Evolutionary conservation across 2,888 invertebrate species (phyloP), one percentile per base, ranked within the genome.

Genomic region (Tuberolachnus salignus): DNA sequence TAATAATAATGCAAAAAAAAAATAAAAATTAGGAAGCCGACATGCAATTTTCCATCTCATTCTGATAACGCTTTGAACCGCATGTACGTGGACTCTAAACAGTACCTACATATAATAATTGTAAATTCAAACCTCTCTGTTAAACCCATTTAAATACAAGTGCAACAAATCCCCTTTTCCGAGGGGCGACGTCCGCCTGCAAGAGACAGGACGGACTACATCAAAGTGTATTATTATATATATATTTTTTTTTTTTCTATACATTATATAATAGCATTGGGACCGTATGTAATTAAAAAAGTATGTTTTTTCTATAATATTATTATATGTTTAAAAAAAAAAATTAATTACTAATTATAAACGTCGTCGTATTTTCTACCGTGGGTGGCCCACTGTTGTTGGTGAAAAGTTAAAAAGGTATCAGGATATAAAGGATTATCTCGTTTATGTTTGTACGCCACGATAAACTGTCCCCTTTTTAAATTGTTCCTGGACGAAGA

Each of bases 61-160:
- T 63, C 61, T 61, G 75, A 67, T 67, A 67, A 49, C 34, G 61
- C 72, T 73, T 73, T 73, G 72, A 61, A 63, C 59, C 72, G 49
- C 59, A 16, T 23, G 21, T 42, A 19, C 23, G 26, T 51, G 21
- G 23, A 61, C 34, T 73, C 16, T 21, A 34, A 67, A 59, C 34
- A 34, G 44, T 23, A 21, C 42, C 9, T 34, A 34, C 46, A 14
- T 11, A 46, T 71, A 44, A 44, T 75, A 49, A 57, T 67, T 75
- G 44, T 69, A 69, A 61, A 59, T 69, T 51, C 78, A 42, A 59
- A 42, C 53, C 1, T 51, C 26, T 14, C 61, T 23, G 51, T 78
- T 78, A 78, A 78, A 78, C 23, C 69, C 69, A 23, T 67, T 78
- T 78, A 61, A 78, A 61, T 59, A 78, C 78, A 69, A 67, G 57